Evolutionary conservation across 2,113 vertebrate species (phyloP).

Genomic region (Pandion haliaetus): DNA sequence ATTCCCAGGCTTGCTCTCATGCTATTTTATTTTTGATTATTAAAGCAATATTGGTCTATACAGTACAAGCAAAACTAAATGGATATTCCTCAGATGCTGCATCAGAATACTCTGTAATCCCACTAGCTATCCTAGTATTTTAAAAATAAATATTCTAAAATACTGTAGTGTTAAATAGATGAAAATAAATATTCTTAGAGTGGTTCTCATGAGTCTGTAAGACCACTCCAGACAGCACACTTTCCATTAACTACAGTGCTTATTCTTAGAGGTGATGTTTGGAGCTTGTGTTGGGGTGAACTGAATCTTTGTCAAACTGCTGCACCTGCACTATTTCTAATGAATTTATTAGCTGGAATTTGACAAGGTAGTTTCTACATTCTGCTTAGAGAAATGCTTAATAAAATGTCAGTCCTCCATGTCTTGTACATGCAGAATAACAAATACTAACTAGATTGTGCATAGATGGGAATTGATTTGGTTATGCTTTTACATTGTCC

Average conservation of each 20-base stretch:
- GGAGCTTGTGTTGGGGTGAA: neutral
- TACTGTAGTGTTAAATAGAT: neutral
- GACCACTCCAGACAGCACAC: neutral
- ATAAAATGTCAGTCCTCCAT: neutral
- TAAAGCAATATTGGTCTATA: neutral
- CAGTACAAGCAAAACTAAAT: neutral
- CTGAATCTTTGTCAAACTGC: neutral
- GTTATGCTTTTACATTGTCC: slow-evolving; percentile 51
- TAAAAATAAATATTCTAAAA: neutral
- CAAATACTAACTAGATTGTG: neutral
- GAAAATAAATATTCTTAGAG: neutral
- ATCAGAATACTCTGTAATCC: neutral
- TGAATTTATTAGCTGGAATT: neutral
- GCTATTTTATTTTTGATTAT: neutral
- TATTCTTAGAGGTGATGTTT: neutral
- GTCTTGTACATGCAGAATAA: neutral
- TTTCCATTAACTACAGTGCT: neutral
- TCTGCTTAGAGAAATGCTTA: neutral
- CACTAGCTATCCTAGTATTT: neutral
- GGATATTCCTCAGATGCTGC: neutral
- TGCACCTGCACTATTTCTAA: neutral
- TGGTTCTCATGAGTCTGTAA: neutral
- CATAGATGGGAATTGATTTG: neutral
- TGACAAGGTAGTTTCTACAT: neutral
- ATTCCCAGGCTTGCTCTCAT: neutral